These are phyloP conservation scores for Synanthedon formicaeformis DNA, from an alignment of 2,888 invertebrate species.

Conservation along the genomic window DNA sequence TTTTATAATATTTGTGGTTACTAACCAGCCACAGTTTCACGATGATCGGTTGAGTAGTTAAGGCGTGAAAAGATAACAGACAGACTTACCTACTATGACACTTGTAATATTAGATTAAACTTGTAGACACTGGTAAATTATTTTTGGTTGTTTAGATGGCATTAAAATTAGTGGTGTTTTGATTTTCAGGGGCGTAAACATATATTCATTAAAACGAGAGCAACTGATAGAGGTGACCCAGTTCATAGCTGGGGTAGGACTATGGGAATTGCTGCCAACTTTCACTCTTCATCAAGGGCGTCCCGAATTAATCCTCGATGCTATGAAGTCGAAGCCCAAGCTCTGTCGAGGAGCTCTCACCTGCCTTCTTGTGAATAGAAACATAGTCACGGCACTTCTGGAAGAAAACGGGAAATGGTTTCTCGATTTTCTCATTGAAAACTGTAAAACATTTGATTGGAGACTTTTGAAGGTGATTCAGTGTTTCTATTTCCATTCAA, in stretches of 20 bases:
- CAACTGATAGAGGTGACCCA: constrained; percentile 44
- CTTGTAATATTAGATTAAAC: too few relatives aligned
- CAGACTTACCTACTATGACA: too few relatives aligned
- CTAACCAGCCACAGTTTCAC: too few relatives aligned
- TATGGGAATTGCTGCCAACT: constrained; percentile 57
- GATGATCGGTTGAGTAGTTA: too few relatives aligned
- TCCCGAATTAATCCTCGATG: constrained; percentile 37
- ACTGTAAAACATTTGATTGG: constrained; percentile 62
- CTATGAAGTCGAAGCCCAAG: constrained; percentile 30
- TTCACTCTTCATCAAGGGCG: constrained; percentile 50
- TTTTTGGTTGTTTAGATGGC: too few relatives aligned
- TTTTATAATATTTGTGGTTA: too few relatives aligned
- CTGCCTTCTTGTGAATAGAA: constrained; percentile 33
- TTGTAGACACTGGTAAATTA: too few relatives aligned
- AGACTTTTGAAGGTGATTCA: constrained; percentile 65
- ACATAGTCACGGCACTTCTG: constrained; percentile 43
- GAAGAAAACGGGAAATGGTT: constrained; percentile 61
- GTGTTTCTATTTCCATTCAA: not conserved
- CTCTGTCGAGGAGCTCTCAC: constrained; percentile 48
- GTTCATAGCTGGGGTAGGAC: constrained; percentile 46
- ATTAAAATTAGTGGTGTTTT: too few relatives aligned
- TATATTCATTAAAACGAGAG: constrained; percentile 29
- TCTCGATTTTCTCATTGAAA: constrained; percentile 62
- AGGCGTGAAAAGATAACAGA: too few relatives aligned
- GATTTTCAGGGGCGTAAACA: constrained; percentile 39